phyloP scores from a whole-genome alignment of 2,797 vertebrate genomes.

The Lutjanus argentimaculatus region DNA sequence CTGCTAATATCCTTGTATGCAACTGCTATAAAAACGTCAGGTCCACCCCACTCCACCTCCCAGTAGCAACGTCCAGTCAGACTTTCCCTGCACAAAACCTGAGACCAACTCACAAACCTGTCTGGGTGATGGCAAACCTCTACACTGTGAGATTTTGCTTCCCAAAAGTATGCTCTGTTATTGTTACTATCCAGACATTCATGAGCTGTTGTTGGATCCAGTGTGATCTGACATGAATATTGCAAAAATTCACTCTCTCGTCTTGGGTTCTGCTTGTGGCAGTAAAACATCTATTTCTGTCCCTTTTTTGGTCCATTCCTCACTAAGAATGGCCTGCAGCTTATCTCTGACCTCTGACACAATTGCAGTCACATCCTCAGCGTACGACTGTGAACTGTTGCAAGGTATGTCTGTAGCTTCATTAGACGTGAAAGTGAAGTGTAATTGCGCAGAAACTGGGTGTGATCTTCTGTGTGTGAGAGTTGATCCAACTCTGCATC shows the following conservation, averaged over 20 bases:
- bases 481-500: too few species aligned
- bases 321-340: neutral
- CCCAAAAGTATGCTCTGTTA: too few species aligned
- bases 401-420: too few species aligned
- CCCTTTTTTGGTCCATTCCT: neutral
- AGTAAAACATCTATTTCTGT: neutral
- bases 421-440: too few species aligned
- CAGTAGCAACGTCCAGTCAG: neutral
- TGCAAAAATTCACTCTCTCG: neutral
- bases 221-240: neutral
- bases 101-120: accelerated
- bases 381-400: too few species aligned
- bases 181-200: too few species aligned
- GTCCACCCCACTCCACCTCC: accelerated
- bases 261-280: constrained; percentile 5
- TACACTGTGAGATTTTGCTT: too few species aligned
- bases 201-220: neutral
- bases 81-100: neutral
- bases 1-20: neutral
- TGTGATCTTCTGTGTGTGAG: too few species aligned
- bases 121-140: constrained; percentile 2
- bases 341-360: constrained; percentile 13
- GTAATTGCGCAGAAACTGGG: too few species aligned
- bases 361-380: neutral
- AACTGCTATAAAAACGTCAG: accelerated